phyloP scores from a whole-genome alignment of 2,888 invertebrate species.

The Muschampia plurimacula region DNA sequence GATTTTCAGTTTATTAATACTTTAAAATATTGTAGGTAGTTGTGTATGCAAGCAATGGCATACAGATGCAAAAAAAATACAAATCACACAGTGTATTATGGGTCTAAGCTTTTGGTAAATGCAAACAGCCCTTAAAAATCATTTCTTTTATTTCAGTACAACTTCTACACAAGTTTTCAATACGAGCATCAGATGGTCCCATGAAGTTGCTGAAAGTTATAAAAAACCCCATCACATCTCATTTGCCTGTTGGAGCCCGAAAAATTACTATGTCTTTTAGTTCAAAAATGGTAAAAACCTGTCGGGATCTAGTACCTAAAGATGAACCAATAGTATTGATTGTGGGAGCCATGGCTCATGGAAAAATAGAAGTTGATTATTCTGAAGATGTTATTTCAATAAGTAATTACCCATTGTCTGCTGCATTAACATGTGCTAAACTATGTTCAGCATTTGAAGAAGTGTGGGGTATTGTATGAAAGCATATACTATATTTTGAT shows the following conservation, averaged over 20 bases:
- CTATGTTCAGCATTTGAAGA: conserved; percentile 98
- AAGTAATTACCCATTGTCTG: conserved; percentile 98
- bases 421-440: conserved; percentile 98
- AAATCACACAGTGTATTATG: background rate
- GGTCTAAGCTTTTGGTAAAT: too few relatives aligned
- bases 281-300: conserved; percentile 88
- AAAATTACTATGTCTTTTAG: conserved; percentile 97
- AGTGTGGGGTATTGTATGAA: conserved; percentile 91
- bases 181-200: conserved; percentile 95
- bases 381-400: conserved; percentile 96
- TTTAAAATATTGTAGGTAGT: too few relatives aligned
- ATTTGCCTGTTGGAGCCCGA: conserved; percentile 96
- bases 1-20: too few relatives aligned
- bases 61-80: too few relatives aligned
- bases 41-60: too few relatives aligned
- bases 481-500: background rate
- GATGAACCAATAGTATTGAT: conserved; percentile 95
- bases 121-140: background rate
- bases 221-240: conserved; percentile 97
- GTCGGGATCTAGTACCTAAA: conserved; percentile 91
- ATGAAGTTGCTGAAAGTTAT: conserved; percentile 97
- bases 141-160: conserved; percentile 89
- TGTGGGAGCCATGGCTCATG: conserved; percentile 99
- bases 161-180: conserved; percentile 96
- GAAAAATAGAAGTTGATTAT: conserved; percentile 95